Base-by-base conservation (phyloP, 2,888 invertebrate species). In the Acanthosepion pharaonis region DNA sequence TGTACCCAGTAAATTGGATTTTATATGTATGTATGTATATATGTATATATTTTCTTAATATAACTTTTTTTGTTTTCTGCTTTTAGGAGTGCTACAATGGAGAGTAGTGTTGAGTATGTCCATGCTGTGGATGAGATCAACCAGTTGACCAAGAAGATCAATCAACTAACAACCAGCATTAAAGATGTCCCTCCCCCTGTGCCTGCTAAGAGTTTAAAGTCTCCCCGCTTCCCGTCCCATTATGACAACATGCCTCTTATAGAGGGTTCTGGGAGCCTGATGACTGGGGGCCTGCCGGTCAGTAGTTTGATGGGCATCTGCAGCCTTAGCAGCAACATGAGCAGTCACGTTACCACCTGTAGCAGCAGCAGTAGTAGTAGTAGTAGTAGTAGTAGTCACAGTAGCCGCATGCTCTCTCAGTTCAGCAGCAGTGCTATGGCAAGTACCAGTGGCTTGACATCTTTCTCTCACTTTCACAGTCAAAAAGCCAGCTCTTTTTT, bases 221-320 rank as follows among this genome's bases (percentile, higher is more conserved):
- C 97, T 25, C 98, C 98, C 95, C 97, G 98, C 94, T 98, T 98
- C 95, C 98, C 98, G 92, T 98, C 98, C 78, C 98, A 98, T 95
- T 98, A 98, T 97, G 98, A 98, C 97, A 98, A 98, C 97, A 98
- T 98, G 25, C 96, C 96, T 28, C 96, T 93, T 28, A n/a, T 49
- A 49, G 93, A 93, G 53, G 93, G 93, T 93, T 28, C 93, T 28
- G 93, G 93, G 93, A 95, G 94, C 94, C 92, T 95, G 49, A 94
- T 48, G 51, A 91, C 96, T 18, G 95, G 94, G 55, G 95, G 94
- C 94, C 92, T 94, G 48, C 95, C 55, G n/a, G 78, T 92, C 92
- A 92, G 92, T 92, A 49, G 92, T 11, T 20, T 93, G 93, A 53
- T 93, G 93, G 51, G 51, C 51, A 93, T 93, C 49, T 28, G 51